Evolutionary conservation across 1,140 invertebrate genomes (phyloP), one percentile per base, ranked within the genome.

Genomic region (Oncopodura yosiiana): DNA sequence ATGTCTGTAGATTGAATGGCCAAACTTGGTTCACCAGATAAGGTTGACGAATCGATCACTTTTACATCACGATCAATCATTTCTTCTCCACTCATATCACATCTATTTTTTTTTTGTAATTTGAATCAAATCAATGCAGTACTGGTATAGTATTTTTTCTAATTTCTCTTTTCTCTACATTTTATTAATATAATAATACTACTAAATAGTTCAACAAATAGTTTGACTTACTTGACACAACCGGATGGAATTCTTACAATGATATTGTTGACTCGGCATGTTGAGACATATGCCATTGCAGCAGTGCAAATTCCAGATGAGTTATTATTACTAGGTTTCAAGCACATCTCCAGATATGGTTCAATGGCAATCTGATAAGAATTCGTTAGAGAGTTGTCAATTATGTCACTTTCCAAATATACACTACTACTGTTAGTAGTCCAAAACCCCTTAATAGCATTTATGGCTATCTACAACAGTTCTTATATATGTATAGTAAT

Each of bases 251-350:
- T 81, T 54, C 82, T 77, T 5, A 90, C 71, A 23, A 81, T 81
- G 19, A 87, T 81, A 64, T 86, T 82, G 19, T 81, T 73, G 49
- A 76, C 76, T 6, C 73, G 69, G 65, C 91, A 94, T 24, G 81
- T 75, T 63, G 83, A 77, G 29, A 83, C 80, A 67, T 94, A 94
- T 2, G 84, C 78, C 56, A 82, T 71, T 0, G 84, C 85, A 1
- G 84, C 74, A 3, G 79, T 77, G 68, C 89, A 93, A 30, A 79
- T 77, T 24, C 71, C 70, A 16, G 30, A 16, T 29, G 44, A 45
- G 12, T 53, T 46, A 19, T 77, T 73, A 0, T 66, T 63, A 14
- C 64, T 65, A 43, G 72, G 71, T 21, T 73, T 75, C 23, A 73
- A 37, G 65, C 86, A 88, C 69, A 84, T 79, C 1, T 67, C 63